Evolutionary conservation across 1,140 invertebrate species (phyloP), one percentile per base, ranked within the genome.

Genomic region (Steinernema khuongi): DNA sequence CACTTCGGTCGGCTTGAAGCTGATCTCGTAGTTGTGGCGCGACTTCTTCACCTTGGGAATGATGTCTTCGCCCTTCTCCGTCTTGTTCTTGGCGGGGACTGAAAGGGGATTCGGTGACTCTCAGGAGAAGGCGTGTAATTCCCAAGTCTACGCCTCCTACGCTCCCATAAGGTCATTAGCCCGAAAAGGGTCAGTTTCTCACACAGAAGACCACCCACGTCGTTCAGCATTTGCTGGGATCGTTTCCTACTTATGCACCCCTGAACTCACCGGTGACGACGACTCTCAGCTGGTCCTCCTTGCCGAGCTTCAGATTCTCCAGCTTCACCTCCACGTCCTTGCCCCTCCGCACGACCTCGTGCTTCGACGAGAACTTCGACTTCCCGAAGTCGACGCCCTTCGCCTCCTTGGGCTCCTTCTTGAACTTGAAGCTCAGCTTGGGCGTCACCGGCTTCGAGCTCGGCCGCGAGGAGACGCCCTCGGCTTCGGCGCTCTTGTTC

Each of bases 261-360:
- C 26, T n/a, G n/a, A n/a, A n/a, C 79, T 81, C 71, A 80, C 79
- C 75, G 43, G 77, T 74, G 26, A 81, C 80, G 28, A 81, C 79
- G 41, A 84, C 71, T 66, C 77, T 74, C 19, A 84, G 71, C 32
- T 75, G 41, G 44, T 84, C 83, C 32, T 84, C 83, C 50, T 84
- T 84, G 71, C 77, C 77, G 19, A 84, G 67, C 68, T 84, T 84
- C 1, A 84, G 67, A 17, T 72, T 74, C 31, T 84, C 83, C 29
- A 84, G 60, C 32, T 83, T 84, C 7, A 84, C 83, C 70, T 84
- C 83, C 7, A 84, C 83, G 41, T 84, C 83, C 41, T 74, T 76
- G 67, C 75, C 71, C 22, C 72, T 31, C 29, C 44, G 77, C 22
- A 75, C 69, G 11, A 84, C 83, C 71, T 85, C 83, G 73, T 84